phyloP scores from a whole-genome alignment of 2,888 invertebrate species.

The Griposia aprilina region DNA sequence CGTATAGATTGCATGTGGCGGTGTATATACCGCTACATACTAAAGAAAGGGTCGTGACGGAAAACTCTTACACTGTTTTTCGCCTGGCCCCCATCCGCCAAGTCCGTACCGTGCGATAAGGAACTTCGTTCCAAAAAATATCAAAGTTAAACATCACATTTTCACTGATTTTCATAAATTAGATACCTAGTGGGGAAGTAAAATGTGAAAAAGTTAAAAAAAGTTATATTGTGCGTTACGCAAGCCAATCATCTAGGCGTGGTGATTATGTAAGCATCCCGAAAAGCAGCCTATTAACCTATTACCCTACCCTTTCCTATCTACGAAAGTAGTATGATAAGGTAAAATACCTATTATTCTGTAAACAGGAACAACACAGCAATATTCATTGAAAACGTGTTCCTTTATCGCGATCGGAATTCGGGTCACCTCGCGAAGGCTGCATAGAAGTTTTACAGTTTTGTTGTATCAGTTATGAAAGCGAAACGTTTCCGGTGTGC shows the following conservation, averaged over 20 bases:
- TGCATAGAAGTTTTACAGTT: constrained; percentile 63
- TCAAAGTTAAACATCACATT: neutral
- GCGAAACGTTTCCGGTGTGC: constrained; percentile 52
- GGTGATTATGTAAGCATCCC: neutral
- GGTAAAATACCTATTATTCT: constrained; percentile 34
- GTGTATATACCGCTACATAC: too few species aligned
- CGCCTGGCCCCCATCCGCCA: too few species aligned
- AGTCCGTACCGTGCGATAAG: too few species aligned
- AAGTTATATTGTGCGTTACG: neutral
- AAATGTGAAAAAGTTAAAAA: too few species aligned
- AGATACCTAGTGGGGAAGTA: neutral
- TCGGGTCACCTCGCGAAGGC: constrained; percentile 59
- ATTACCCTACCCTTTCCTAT: constrained; percentile 1
- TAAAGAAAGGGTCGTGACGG: too few species aligned
- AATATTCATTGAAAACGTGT: constrained; percentile 53
- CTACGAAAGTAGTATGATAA: constrained; percentile 4
- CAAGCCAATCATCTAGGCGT: neutral
- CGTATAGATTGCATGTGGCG: too few species aligned
- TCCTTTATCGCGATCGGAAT: constrained; percentile 60
- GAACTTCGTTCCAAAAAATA: neutral
- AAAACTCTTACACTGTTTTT: too few species aligned
- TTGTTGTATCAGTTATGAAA: constrained; percentile 62
- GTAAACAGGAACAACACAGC: constrained; percentile 48
- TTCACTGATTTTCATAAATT: neutral
- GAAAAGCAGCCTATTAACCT: neutral